A percentile compares a stretch with the other conserved stretches of the same genome.
Conservation (phyloP, 2,888 invertebrate species). For the Plebejus argus region DNA sequence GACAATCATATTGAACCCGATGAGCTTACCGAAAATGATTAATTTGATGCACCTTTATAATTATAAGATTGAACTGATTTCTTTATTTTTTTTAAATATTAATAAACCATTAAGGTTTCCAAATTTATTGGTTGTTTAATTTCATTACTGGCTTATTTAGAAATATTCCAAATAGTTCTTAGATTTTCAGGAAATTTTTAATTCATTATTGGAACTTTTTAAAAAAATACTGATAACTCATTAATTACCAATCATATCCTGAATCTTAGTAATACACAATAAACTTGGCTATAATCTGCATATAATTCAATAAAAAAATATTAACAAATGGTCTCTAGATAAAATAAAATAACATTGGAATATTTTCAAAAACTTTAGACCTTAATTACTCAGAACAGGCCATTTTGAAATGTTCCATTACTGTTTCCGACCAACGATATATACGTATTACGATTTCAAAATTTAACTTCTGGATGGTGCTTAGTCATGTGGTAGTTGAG, state of each 20-base stretch:
- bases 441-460: constrained; percentile 43
- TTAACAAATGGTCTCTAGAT: too few relatives aligned
- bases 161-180: not conserved
- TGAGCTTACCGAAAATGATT: not conserved
- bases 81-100: not conserved
- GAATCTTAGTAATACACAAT: too few relatives aligned
- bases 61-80: not conserved
- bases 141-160: not conserved
- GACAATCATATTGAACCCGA: constrained; percentile 9
- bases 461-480: constrained; percentile 66
- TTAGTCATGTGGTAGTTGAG: constrained; percentile 72
- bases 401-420: too few relatives aligned
- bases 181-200: not conserved
- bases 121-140: not conserved
- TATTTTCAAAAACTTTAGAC: too few relatives aligned
- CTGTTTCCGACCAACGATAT: too few relatives aligned
- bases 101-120: not conserved
- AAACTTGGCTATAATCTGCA: too few relatives aligned
- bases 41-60: not conserved
- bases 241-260: too few relatives aligned
- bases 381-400: too few relatives aligned
- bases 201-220: not conserved
- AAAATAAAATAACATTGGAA: too few relatives aligned
- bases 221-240: too few relatives aligned
- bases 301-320: too few relatives aligned